Percentiles rank a stretch among this genome's conserved stretches.
Conservation (phyloP, 2,888 invertebrate genomes). For the Gastracanthus pulcherrimus region DNA sequence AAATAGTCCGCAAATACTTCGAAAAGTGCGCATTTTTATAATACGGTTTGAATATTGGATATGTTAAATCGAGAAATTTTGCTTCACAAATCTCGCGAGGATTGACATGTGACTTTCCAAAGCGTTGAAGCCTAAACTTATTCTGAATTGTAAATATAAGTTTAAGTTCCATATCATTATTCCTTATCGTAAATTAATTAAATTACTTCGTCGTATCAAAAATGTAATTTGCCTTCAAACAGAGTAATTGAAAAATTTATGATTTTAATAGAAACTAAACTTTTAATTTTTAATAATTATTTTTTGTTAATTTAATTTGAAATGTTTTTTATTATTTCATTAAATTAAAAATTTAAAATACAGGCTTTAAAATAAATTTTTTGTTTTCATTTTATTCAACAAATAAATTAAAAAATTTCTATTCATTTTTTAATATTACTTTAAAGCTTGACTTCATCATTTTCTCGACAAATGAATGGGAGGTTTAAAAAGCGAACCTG, state of each 20-base stretch:
- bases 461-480: not conserved
- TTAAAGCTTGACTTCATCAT: no score
- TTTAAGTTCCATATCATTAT: not conserved
- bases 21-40: constrained; percentile 15
- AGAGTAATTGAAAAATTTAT: no score
- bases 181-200: not conserved
- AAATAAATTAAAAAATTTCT: no score
- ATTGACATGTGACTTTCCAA: constrained; percentile 35
- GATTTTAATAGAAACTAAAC: not conserved
- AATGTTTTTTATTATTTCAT: no score
- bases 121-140: not conserved
- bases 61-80: constrained; percentile 34
- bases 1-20: not conserved
- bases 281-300: no score
- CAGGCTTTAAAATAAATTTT: no score
- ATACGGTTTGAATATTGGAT: constrained; percentile 23
- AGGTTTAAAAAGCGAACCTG: constrained; percentile 19
- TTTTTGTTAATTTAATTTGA: no score
- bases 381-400: no score
- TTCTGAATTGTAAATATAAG: not conserved
- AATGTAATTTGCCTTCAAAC: no score
- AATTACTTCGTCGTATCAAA: no score
- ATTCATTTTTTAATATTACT: no score
- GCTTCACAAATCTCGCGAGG: constrained; percentile 6
- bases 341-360: no score